A percentile compares a stretch with the other conserved stretches of the same genome.
Conservation (phyloP, 2,113 vertebrate species). For the Dermatemys mawii region DNA sequence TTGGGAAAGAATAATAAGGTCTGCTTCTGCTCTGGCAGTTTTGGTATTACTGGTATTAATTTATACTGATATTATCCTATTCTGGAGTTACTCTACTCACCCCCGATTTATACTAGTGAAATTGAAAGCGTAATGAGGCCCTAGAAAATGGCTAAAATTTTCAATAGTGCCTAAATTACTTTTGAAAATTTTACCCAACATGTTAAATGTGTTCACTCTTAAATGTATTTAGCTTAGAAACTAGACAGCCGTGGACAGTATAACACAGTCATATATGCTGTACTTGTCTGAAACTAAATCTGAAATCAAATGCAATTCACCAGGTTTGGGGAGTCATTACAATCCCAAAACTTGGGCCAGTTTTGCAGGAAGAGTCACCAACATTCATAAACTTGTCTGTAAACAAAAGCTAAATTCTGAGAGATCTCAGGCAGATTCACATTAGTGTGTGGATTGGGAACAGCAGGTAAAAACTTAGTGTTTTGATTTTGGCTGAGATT, state of each 20-base stretch:
- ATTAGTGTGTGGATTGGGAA: not conserved
- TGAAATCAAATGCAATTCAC: not conserved
- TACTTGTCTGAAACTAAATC: not conserved
- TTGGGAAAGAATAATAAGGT: not conserved
- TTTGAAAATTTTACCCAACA: not conserved
- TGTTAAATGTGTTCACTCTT: not conserved
- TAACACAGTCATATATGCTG: rapidly evolving
- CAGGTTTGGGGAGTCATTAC: not conserved
- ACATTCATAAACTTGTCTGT: not conserved
- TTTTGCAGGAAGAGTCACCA: not conserved
- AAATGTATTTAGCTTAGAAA: not conserved
- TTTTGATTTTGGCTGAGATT: constrained; percentile 30
- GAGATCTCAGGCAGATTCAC: not conserved
- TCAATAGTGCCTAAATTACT: not conserved
- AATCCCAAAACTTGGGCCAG: not conserved
- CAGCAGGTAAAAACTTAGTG: not conserved
- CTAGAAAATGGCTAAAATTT: not conserved
- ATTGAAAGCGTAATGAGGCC: not conserved
- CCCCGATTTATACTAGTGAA: not conserved
- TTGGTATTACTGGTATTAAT: too few relatives aligned
- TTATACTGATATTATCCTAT: too few relatives aligned
- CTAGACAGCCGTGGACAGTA: not conserved
- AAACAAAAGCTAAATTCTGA: constrained; percentile 34
- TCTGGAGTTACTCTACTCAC: not conserved
- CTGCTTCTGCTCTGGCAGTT: not conserved